These are phyloP conservation scores for Esperia sulphurella DNA, from an alignment of 2,888 invertebrate genomes.

Conservation along the genomic window DNA sequence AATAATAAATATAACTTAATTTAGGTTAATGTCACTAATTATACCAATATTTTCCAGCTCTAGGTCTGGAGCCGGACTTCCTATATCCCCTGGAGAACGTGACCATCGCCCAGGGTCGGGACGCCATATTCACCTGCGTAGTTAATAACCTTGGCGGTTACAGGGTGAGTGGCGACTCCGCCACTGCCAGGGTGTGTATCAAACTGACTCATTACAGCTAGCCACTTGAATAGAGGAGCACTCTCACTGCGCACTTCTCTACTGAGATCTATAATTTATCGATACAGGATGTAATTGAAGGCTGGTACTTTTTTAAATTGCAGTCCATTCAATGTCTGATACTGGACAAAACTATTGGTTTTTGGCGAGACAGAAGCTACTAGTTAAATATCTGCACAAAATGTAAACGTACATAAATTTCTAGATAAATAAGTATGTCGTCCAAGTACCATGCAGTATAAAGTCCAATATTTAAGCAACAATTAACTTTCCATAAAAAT, in stretches of 20 bases:
- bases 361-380: no score
- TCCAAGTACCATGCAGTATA: no score
- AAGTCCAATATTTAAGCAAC: no score
- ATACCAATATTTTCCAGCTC: constrained; percentile 76
- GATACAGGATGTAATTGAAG: no score
- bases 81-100: constrained; percentile 89
- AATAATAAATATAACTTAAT: neutral
- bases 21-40: constrained; percentile 3
- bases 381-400: no score
- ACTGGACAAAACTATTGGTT: no score
- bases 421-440: no score
- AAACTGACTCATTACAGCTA: constrained; percentile 69
- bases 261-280: constrained; percentile 59
- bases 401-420: no score
- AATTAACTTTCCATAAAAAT: no score
- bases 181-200: constrained; percentile 92
- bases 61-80: constrained; percentile 90
- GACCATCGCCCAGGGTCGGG: constrained; percentile 89
- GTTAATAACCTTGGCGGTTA: constrained; percentile 91
- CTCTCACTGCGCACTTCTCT: constrained; percentile 58
- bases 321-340: no score
- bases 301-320: no score
- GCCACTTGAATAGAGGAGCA: constrained; percentile 63
- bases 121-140: constrained; percentile 91
- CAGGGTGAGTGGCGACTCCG: constrained; percentile 95